phyloP scores from a whole-genome alignment of 1,140 invertebrate genomes.

The Pseudomyrmex cubaensis region DNA sequence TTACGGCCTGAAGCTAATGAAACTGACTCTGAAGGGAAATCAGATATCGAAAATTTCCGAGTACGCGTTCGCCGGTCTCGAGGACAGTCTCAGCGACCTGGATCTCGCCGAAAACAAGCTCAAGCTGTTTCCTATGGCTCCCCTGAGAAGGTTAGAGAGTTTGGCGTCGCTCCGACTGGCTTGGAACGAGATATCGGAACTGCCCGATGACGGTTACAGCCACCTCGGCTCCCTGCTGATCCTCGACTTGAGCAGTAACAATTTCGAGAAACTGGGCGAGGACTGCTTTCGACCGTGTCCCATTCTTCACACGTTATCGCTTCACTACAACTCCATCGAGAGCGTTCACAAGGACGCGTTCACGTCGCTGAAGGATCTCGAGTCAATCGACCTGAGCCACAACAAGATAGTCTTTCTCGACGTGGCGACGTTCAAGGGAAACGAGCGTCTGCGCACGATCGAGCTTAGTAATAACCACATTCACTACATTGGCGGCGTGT shows the following conservation, averaged over 20 bases:
- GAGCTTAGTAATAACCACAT: constrained; percentile 96
- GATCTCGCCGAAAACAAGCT: constrained; percentile 95
- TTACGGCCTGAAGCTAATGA: constrained; percentile 92
- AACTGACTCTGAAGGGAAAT: constrained; percentile 94
- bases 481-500: constrained; percentile 93
- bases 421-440: constrained; percentile 89
- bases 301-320: constrained; percentile 91
- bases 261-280: constrained; percentile 90
- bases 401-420: constrained; percentile 93
- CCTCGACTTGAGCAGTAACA: constrained; percentile 95
- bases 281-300: constrained; percentile 93
- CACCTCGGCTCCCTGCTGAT: constrained; percentile 90
- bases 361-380: constrained; percentile 89
- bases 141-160: constrained; percentile 91
- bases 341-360: constrained; percentile 92
- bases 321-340: constrained; percentile 94
- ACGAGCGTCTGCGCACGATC: constrained; percentile 91
- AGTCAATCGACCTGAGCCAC: constrained; percentile 94
- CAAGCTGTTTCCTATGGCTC: constrained; percentile 91
- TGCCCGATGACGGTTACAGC: constrained; percentile 90
- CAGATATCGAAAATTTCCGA: constrained; percentile 91
- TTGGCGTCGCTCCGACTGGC: constrained; percentile 91
- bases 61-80: constrained; percentile 94
- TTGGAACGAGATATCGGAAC: constrained; percentile 92
- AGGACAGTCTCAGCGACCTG: constrained; percentile 92